Conservation (phyloP, 1,140 invertebrate genomes). For the Drosophila carrolli region DNA sequence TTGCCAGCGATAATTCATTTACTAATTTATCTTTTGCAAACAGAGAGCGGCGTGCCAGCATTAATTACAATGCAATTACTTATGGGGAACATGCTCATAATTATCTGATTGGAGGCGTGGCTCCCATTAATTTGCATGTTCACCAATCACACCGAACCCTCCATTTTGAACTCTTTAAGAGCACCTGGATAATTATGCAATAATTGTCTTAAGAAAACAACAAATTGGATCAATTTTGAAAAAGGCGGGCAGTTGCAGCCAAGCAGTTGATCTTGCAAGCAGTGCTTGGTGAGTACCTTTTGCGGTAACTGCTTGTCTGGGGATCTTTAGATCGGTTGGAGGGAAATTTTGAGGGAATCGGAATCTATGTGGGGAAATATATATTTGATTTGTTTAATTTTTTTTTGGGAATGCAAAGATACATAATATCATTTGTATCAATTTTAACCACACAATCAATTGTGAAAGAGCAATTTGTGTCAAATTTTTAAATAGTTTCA, state of each 20-base stretch:
- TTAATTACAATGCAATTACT: constrained; percentile 82
- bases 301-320: not conserved
- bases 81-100: constrained; percentile 62
- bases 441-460: no score
- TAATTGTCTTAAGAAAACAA: not conserved
- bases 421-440: no score
- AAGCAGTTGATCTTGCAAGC: constrained; percentile 1
- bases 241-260: not conserved
- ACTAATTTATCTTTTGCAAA: constrained; percentile 76
- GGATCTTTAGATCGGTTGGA: constrained; percentile 4
- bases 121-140: constrained; percentile 58
- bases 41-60: constrained; percentile 53
- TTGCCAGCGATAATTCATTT: constrained; percentile 76
- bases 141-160: not conserved
- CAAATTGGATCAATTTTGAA: constrained; percentile 18
- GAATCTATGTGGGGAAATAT: no score
- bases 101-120: constrained; percentile 60
- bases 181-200: not conserved
- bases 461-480: no score
- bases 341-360: not conserved
- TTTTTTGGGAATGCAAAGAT: no score
- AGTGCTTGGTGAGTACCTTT: constrained; percentile 1
- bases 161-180: not conserved
- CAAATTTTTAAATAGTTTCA: no score
- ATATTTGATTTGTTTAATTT: no score